Conservation (phyloP, 1,140 invertebrate genomes). For the Varroa destructor region DNA sequence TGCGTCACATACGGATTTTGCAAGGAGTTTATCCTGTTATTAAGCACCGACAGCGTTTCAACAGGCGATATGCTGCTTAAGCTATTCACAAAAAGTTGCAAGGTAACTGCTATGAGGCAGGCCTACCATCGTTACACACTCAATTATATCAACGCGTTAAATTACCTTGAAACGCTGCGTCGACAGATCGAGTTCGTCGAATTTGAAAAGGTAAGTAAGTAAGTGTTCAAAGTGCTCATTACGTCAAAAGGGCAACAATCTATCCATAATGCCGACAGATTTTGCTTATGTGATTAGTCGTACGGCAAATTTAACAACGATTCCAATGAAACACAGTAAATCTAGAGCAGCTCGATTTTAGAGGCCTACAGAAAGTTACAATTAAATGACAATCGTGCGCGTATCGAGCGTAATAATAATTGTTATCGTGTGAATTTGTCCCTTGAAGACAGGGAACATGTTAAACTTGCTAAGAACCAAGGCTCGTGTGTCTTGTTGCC, state of each 20-base stretch:
- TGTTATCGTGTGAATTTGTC: too few species aligned
- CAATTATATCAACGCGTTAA: slow-evolving; percentile 51
- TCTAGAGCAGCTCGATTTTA: too few species aligned
- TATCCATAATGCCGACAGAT: neutral
- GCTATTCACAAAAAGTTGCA: slow-evolving; percentile 48
- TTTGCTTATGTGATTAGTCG: neutral
- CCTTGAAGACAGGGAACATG: too few species aligned
- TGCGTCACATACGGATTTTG: slow-evolving; percentile 55
- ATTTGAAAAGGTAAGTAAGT: slow-evolving; percentile 48
- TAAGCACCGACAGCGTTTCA: slow-evolving; percentile 42
- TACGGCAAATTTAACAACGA: slow-evolving; percentile 1
- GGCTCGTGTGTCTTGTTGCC: too few species aligned
- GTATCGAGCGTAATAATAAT: too few species aligned
- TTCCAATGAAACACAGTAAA: slow-evolving; percentile 25
- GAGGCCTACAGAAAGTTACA: too few species aligned
- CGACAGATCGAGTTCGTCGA: slow-evolving; percentile 49
- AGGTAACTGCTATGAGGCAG: slow-evolving; percentile 42
- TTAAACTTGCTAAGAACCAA: too few species aligned
- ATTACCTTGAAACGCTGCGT: slow-evolving; percentile 49
- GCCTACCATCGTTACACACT: slow-evolving; percentile 52
- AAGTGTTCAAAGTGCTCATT: neutral
- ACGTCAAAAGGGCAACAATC: too few species aligned
- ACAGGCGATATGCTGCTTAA: slow-evolving; percentile 48
- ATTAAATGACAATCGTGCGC: too few species aligned
- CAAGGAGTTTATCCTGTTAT: slow-evolving; percentile 51